These are phyloP conservation scores for Diplosoma virens DNA, from an alignment of 23 tunicate genomes.

Conservation along the genomic window DNA sequence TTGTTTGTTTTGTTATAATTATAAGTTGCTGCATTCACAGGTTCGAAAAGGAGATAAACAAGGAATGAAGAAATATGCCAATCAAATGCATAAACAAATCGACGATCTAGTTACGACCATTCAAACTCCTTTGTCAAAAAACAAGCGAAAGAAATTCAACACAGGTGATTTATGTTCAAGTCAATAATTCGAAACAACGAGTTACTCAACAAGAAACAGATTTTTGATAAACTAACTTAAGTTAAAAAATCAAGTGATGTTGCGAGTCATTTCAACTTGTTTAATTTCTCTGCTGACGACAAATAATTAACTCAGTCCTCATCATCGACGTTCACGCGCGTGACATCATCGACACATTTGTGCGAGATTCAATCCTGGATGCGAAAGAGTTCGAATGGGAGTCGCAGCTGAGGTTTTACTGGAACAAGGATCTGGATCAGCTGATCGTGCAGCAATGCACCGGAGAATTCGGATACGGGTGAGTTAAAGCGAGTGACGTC, in stretches of 20 bases:
- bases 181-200: no score
- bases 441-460: constrained; percentile 84
- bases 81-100: constrained; percentile 84
- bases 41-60: constrained; percentile 85
- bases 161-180: constrained; percentile 54
- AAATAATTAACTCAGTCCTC: constrained; percentile 64
- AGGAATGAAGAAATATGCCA: constrained; percentile 93
- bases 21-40: constrained; percentile 19
- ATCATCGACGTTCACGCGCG: constrained; percentile 99
- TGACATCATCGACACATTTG: constrained; percentile 92
- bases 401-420: constrained; percentile 95
- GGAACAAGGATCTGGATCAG: constrained; percentile 91
- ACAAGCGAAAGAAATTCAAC: constrained; percentile 85
- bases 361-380: constrained; percentile 89
- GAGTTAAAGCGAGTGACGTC: no score
- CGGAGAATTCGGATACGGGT: constrained; percentile 95
- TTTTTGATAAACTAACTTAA: no score
- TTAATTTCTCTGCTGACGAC: no score
- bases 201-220: no score
- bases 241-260: no score
- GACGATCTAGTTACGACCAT: constrained; percentile 81
- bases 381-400: constrained; percentile 99
- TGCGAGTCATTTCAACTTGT: no score
- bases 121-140: constrained; percentile 67
- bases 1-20: background rate